Conservation (phyloP, 1,140 invertebrate genomes). For the Leptinotarsa defecta region DNA sequence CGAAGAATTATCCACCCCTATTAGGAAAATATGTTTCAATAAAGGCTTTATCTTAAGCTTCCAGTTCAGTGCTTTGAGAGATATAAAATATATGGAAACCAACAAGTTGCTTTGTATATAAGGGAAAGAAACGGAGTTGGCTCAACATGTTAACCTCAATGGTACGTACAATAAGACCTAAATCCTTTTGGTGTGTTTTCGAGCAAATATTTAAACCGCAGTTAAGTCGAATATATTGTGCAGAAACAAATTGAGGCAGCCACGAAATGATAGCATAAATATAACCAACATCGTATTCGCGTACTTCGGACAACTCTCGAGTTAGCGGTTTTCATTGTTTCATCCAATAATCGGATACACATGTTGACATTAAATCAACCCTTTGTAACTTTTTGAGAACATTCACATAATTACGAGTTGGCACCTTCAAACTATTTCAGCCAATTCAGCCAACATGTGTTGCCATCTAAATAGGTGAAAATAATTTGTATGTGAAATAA, state of each 20-base stretch:
- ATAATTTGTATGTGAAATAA: too few relatives aligned
- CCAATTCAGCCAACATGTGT: too few relatives aligned
- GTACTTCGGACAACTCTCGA: neutral
- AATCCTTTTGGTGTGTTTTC: neutral
- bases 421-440: too few relatives aligned
- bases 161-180: neutral
- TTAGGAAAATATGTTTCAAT: too few relatives aligned
- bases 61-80: neutral
- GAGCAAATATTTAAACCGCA: neutral
- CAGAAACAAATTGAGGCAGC: neutral
- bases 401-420: too few relatives aligned
- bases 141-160: neutral
- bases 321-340: too few relatives aligned
- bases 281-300: neutral
- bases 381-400: too few relatives aligned
- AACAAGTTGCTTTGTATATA: neutral
- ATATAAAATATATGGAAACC: neutral
- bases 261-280: slow-evolving; percentile 1
- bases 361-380: too few relatives aligned
- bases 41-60: neutral
- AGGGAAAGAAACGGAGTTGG: neutral
- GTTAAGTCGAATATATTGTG: neutral
- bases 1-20: too few relatives aligned
- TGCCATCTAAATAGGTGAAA: too few relatives aligned
- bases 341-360: too few relatives aligned